phyloP scores from a whole-genome alignment of 2,888 invertebrate species.

The Acrobasis suavella region DNA sequence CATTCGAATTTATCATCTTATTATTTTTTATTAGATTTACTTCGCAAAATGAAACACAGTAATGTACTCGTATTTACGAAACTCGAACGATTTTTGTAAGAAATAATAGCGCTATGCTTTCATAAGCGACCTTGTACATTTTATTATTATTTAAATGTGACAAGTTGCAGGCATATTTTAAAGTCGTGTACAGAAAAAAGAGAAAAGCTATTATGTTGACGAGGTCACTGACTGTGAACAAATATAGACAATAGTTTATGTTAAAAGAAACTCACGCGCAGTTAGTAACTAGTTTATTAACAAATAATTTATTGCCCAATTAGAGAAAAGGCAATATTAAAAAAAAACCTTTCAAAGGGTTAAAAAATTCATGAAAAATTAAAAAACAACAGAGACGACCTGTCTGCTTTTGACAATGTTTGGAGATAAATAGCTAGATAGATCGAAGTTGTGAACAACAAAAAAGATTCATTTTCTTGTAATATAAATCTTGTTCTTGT shows the following conservation, averaged over 20 bases:
- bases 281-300: no score
- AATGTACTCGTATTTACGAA: not conserved
- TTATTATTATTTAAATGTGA: conserved; percentile 35
- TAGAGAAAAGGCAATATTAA: no score
- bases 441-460: no score
- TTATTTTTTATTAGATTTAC: not conserved
- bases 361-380: no score
- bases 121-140: not conserved
- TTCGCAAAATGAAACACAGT: not conserved
- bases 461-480: no score
- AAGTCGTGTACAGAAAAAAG: conserved; percentile 47
- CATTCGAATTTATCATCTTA: not conserved
- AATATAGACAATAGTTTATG: conserved; percentile 20
- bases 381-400: no score
- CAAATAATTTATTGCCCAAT: no score
- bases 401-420: no score
- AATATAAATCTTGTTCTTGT: no score
- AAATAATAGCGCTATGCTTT: conserved; percentile 11
- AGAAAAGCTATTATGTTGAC: conserved; percentile 52
- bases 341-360: no score
- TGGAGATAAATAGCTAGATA: no score
- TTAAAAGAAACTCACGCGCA: no score
- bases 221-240: conserved; percentile 53
- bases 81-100: not conserved
- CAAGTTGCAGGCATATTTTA: conserved; percentile 47